Evolutionary conservation across 2,888 invertebrate genomes (phyloP).

Genomic region (Trilocha varians): DNA sequence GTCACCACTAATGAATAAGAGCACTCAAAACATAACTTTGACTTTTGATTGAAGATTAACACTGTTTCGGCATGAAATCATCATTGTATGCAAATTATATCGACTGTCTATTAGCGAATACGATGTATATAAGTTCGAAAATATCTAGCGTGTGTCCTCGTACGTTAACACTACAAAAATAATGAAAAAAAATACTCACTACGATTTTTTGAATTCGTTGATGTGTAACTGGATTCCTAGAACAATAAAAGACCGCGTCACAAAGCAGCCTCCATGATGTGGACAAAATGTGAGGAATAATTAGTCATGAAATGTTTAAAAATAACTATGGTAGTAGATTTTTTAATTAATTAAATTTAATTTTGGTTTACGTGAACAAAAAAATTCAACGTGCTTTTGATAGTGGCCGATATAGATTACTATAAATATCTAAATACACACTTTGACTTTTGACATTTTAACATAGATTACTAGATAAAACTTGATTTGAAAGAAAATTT

Average conservation of each 20-base stretch:
- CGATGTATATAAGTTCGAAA: constrained; percentile 36
- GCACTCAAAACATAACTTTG: not conserved
- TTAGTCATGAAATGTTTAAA: constrained; percentile 7
- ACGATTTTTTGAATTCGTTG: constrained; percentile 44
- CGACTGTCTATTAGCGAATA: constrained; percentile 46
- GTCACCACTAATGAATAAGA: not conserved
- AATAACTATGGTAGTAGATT: no score
- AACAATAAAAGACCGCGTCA: constrained; percentile 36
- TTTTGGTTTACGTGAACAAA: not conserved
- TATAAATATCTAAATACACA: constrained; percentile 6
- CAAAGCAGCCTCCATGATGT: constrained; percentile 42
- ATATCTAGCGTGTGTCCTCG: constrained; percentile 39
- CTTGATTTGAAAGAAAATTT: not conserved
- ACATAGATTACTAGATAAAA: constrained; percentile 15
- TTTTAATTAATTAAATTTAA: not conserved
- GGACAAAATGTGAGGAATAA: constrained; percentile 12
- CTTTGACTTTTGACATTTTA: not conserved
- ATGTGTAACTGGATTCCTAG: constrained; percentile 52
- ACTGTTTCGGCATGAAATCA: constrained; percentile 28
- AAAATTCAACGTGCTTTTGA: not conserved
- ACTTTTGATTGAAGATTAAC: not conserved
- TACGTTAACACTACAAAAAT: constrained; percentile 32
- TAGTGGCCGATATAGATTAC: not conserved
- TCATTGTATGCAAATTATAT: constrained; percentile 65
- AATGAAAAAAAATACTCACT: constrained; percentile 45